A percentile compares a stretch with the other conserved stretches of the same genome.
Conservation (phyloP, 2,113 vertebrate species). For the Peromyscus polionotus region DNA sequence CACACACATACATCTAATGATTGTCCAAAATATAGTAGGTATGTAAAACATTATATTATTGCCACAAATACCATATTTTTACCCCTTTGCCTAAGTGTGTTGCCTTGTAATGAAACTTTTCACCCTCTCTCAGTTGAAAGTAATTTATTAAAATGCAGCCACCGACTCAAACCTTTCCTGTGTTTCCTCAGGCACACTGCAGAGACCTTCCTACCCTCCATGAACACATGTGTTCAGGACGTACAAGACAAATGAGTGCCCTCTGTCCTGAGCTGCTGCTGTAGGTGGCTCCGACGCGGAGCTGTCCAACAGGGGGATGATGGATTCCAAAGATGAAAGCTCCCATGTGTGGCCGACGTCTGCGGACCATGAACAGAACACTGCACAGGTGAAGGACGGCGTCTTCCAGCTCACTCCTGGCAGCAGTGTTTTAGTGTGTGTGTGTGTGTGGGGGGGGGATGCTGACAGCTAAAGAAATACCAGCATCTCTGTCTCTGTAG, state of each 20-base stretch:
- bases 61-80: conserved; percentile 40
- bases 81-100: not conserved
- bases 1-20: not conserved
- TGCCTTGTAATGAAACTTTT: not conserved
- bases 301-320: conserved; percentile 70
- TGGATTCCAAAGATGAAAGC: conserved; percentile 89
- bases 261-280: conserved; percentile 47
- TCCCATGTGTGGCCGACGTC: conserved; percentile 88
- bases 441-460: not conserved
- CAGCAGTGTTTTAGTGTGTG: not conserved
- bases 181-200: conserved; percentile 77
- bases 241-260: conserved; percentile 83
- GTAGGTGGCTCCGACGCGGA: conserved; percentile 67
- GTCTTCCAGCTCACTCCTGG: not conserved
- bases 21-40: not conserved
- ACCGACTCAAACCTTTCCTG: conserved; percentile 54
- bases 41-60: not conserved
- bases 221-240: conserved; percentile 62
- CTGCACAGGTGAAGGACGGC: conserved; percentile 86
- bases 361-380: conserved; percentile 85
- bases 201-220: conserved; percentile 70
- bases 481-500: not conserved
- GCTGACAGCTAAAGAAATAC: not conserved
- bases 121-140: not conserved
- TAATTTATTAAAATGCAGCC: not conserved